These are phyloP conservation scores for Sphaerophoria rueppellii DNA, from an alignment of 2,888 invertebrate genomes.

Conservation along the genomic window DNA sequence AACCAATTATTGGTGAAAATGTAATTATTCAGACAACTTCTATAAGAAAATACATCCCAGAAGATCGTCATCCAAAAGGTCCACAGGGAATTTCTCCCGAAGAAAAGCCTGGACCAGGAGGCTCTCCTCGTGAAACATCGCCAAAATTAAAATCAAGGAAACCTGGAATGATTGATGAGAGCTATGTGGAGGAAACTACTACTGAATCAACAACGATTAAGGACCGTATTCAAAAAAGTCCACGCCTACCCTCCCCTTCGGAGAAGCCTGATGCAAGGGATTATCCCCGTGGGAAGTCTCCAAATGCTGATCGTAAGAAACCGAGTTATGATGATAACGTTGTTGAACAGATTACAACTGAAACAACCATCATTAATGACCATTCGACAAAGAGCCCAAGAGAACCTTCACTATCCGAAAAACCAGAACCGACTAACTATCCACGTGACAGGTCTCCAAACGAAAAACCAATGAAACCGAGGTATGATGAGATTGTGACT, in stretches of 20 bases:
- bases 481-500: conserved; percentile 12
- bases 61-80: not conserved
- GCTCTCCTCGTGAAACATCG: not conserved
- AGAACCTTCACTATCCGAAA: conserved; percentile 23
- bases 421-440: not conserved
- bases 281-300: conserved; percentile 37
- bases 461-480: not conserved
- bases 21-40: conserved; percentile 8
- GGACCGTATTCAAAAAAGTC: not conserved
- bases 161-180: conserved; percentile 10
- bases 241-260: conserved; percentile 3
- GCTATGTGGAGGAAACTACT: conserved; percentile 2
- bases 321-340: conserved; percentile 12
- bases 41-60: not conserved
- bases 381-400: conserved; percentile 12
- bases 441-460: conserved; percentile 45
- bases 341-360: not conserved
- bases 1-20: not conserved
- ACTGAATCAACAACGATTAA: not conserved
- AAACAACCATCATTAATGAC: conserved; percentile 1
- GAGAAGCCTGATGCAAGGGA: not conserved
- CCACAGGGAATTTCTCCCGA: conserved; percentile 1
- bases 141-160: not conserved
- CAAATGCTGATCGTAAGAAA: conserved; percentile 22
- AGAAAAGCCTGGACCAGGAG: not conserved